Base-by-base conservation (phyloP, 2,113 vertebrate species). In the Limnothrissa miodon region DNA sequence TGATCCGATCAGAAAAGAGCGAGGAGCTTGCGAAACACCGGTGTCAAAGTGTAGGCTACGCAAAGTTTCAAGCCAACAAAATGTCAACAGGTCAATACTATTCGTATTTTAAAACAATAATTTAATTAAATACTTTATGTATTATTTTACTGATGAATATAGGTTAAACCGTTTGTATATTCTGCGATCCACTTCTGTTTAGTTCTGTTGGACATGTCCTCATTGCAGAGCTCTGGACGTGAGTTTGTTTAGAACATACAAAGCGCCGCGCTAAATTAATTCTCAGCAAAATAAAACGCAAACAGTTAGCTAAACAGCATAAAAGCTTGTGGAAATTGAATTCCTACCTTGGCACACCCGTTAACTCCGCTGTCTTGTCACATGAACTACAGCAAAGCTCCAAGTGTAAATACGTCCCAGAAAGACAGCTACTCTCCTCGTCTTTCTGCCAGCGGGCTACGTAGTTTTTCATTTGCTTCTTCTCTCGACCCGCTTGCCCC, bases 191-290 rank as follows among this genome's bases (percentile, higher is more conserved):
- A 74, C 66, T 33, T 11, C 33, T 15, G 66, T 56, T 48, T 17
- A 48, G 53, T 5, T 66, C 59, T 66, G 59, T 36, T 74, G 11
- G 33, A 33, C 66, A 36, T 74, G 66, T 74, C 66, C 66, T 36
- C 29, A 70, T 45, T 80, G 79, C 83, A 48, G 83, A 80, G 51
- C 79, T 19, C 45, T 44, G 17, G 42, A 80, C 90, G 42, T 84
- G 48, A 86, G 88, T 92, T 92, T 93, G 91, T 92, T 92, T 92
- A n/a, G n/a, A n/a, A n/a, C n/a, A n/a, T n/a, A 92, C 89, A 91
- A 90, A 90, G 87, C 91, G 85, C 89, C 90, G 90, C 91, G 88
- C 88, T 45, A 86, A 85, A 83, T 79, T 85, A 66, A 91, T 90
- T 91, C 89, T 85, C 89, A 88, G 90, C 86, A 80, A 53, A 51